A percentile compares a stretch with the other conserved stretches of the same genome.
These are phyloP conservation scores for Chouioia cunea DNA, from an alignment of 2,888 invertebrate species.

Conservation along the genomic window DNA sequence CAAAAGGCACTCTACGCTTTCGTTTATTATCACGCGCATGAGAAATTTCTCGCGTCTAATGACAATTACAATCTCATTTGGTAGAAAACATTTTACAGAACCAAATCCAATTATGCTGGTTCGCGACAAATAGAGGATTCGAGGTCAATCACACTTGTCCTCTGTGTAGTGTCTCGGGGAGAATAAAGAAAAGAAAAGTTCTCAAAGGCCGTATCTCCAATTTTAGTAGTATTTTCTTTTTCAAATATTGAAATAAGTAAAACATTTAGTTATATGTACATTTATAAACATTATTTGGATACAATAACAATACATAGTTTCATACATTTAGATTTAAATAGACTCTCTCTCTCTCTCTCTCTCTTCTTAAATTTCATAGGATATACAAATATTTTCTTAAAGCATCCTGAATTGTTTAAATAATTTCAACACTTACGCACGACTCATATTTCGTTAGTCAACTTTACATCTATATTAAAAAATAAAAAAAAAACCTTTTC, in stretches of 20 bases:
- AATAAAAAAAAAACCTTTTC: background rate
- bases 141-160: too few relatives aligned
- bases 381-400: slow-evolving; percentile 28
- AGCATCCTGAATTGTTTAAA: slow-evolving; percentile 15
- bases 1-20: too few relatives aligned
- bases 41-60: too few relatives aligned
- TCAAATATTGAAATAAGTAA: slow-evolving; percentile 29
- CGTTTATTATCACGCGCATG: too few relatives aligned
- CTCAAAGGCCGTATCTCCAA: too few relatives aligned
- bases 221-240: background rate
- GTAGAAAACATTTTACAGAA: too few relatives aligned
- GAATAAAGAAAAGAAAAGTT: too few relatives aligned
- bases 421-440: slow-evolving; percentile 3
- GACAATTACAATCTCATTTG: too few relatives aligned
- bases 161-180: too few relatives aligned
- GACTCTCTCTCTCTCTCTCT: too few relatives aligned
- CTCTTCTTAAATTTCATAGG: slow-evolving; percentile 12
- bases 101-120: too few relatives aligned
- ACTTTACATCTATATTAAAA: slow-evolving; percentile 11
- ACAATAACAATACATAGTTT: slow-evolving; percentile 37
- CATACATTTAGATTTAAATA: slow-evolving; percentile 33
- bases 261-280: slow-evolving; percentile 43
- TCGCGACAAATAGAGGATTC: too few relatives aligned
- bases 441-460: background rate
- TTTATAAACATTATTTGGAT: slow-evolving; percentile 42